Conservation (phyloP, 2,888 invertebrate species). For the Pinctada fucata region DNA sequence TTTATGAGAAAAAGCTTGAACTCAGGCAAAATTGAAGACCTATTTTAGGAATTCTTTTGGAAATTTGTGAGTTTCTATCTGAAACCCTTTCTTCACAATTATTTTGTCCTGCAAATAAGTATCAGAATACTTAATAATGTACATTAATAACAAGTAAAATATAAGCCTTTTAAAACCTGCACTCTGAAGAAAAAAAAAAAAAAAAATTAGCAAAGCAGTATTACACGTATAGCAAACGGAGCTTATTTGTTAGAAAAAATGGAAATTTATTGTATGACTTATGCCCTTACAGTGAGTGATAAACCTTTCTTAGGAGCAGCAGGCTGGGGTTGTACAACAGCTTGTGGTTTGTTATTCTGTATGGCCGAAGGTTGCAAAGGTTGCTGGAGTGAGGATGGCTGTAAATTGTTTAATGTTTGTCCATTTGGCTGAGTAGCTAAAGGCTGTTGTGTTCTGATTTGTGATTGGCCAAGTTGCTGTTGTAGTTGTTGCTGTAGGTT, state of each 20-base stretch:
- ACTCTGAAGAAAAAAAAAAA: no score
- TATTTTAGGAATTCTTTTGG: no score
- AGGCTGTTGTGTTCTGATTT: slow-evolving; percentile 56
- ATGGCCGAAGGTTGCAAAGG: slow-evolving; percentile 45
- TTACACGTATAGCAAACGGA: no score
- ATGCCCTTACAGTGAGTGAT: slow-evolving; percentile 73
- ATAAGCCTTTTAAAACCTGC: no score
- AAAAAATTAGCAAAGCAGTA: no score
- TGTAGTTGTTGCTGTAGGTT: slow-evolving; percentile 73
- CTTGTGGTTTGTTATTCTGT: slow-evolving; percentile 47
- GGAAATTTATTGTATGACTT: no score
- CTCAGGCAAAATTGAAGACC: neutral
- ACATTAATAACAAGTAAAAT: no score
- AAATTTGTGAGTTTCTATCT: no score
- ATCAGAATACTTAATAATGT: no score
- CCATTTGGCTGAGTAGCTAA: slow-evolving; percentile 45
- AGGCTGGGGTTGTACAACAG: slow-evolving; percentile 47
- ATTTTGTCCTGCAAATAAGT: no score
- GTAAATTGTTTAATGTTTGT: slow-evolving; percentile 44
- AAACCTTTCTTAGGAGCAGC: slow-evolving; percentile 72
- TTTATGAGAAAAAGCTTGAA: neutral
- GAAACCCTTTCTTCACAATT: no score
- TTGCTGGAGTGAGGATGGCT: slow-evolving; percentile 41
- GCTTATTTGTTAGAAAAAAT: no score
- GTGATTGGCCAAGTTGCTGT: slow-evolving; percentile 69